Percentiles rank a stretch among this genome's conserved stretches.
Evolutionary conservation across 2,888 invertebrate species (phyloP).

Genomic region (Polymixis lichenea): DNA sequence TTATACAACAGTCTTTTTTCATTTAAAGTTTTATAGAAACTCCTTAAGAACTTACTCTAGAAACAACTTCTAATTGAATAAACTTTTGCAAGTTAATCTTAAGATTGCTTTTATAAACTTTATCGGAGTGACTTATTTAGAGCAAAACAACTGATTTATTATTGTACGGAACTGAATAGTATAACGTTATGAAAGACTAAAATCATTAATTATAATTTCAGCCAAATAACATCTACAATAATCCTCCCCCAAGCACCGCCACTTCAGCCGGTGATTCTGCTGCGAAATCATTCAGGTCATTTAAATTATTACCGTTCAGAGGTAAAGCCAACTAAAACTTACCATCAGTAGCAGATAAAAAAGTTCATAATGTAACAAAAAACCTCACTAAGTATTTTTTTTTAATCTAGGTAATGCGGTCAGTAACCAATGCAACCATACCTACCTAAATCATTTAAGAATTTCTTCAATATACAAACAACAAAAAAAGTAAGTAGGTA

Average conservation of each 20-base stretch:
- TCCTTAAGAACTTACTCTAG: conserved; percentile 26
- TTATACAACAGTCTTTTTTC: conserved; percentile 9
- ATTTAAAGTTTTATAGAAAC: conserved; percentile 28
- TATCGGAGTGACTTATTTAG: conserved; percentile 25
- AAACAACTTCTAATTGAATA: conserved; percentile 54
- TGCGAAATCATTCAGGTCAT: no score
- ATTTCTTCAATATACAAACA: not conserved
- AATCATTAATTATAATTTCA: not conserved
- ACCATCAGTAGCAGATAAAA: not conserved
- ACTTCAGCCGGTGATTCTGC: no score
- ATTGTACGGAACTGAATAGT: not conserved
- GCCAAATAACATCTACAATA: no score
- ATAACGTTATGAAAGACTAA: not conserved
- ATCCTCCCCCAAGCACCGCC: no score
- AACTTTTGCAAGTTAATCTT: conserved; percentile 44
- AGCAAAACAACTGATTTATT: conserved; percentile 22
- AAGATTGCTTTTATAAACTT: conserved; percentile 50
- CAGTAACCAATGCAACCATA: not conserved
- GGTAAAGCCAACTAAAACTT: no score
- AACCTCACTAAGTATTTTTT: not conserved
- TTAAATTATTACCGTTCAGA: no score
- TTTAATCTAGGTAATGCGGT: not conserved
- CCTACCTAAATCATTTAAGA: not conserved
- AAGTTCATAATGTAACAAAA: not conserved
- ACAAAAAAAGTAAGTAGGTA: not conserved